Conservation (phyloP, 2,888 invertebrate species). For the Fragum fragum region DNA sequence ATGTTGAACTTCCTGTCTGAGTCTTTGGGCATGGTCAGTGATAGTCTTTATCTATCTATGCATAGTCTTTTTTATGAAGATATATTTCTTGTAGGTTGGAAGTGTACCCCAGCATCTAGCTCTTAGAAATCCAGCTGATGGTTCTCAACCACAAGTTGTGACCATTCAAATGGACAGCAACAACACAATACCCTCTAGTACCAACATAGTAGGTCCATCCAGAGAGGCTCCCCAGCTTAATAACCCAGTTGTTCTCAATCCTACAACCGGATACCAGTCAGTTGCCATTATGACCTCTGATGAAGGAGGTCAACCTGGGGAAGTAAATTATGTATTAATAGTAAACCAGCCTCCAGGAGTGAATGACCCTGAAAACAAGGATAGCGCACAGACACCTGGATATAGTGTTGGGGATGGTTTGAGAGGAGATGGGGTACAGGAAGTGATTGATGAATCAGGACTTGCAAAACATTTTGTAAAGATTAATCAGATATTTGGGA, state of each 20-base stretch:
- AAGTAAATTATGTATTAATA: constrained; percentile 95
- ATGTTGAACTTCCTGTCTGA: too few species aligned
- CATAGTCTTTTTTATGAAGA: too few species aligned
- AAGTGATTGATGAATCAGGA: constrained; percentile 89
- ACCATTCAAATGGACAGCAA: constrained; percentile 75
- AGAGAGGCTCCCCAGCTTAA: constrained; percentile 64
- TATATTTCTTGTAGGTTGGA: constrained; percentile 39
- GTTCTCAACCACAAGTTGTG: constrained; percentile 79
- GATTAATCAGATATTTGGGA: constrained; percentile 82
- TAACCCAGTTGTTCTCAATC: constrained; percentile 85
- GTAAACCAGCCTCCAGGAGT: constrained; percentile 48
- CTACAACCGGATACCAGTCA: constrained; percentile 90
- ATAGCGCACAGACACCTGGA: constrained; percentile 33
- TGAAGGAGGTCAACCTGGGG: constrained; percentile 92
- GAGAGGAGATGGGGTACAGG: constrained; percentile 77
- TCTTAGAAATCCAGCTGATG: constrained; percentile 77
- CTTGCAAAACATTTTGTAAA: constrained; percentile 90
- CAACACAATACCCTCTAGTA: neutral
- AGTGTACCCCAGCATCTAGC: constrained; percentile 76
- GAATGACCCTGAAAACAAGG: constrained; percentile 37
- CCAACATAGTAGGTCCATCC: neutral
- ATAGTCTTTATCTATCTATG: too few species aligned
- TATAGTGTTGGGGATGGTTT: constrained; percentile 53
- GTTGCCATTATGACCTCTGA: constrained; percentile 93
- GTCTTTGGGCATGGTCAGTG: too few species aligned